Conservation (phyloP, 2,113 vertebrate species). For the Herpailurus yagouaroundi region DNA sequence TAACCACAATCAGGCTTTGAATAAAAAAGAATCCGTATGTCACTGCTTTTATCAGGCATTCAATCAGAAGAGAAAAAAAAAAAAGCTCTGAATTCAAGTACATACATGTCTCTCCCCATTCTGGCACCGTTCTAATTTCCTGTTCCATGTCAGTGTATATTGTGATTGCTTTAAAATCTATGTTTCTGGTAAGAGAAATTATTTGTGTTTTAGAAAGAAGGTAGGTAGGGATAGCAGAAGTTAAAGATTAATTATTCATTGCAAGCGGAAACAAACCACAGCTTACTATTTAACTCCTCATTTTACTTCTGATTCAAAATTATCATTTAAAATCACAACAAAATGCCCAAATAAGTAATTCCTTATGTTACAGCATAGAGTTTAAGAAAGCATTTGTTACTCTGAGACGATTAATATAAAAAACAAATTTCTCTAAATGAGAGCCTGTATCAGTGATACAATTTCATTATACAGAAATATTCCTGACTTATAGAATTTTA, state of each 20-base stretch:
- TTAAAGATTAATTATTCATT: conserved; percentile 57
- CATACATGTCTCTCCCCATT: background rate
- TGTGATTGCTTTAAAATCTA: conserved; percentile 43
- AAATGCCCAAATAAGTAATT: conserved; percentile 43
- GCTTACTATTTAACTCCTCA: conserved; percentile 25
- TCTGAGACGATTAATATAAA: background rate
- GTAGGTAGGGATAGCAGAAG: background rate
- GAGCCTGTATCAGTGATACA: background rate
- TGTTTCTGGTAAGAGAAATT: conserved; percentile 41
- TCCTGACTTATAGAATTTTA: conserved; percentile 8
- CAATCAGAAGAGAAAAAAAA: background rate
- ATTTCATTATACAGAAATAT: conserved; percentile 27
- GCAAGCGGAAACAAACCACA: conserved; percentile 40
- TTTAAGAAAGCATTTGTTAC: conserved; percentile 43
- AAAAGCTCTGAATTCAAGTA: conserved; percentile 5
- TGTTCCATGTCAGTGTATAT: background rate
- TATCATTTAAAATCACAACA: conserved; percentile 49
- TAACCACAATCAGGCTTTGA: conserved; percentile 9
- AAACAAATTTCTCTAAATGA: conserved; percentile 26
- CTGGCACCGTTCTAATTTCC: conserved; percentile 8
- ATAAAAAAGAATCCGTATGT: conserved; percentile 24
- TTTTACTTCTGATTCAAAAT: conserved; percentile 61
- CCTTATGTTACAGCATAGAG: background rate
- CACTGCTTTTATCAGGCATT: conserved; percentile 34
- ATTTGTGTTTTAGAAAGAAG: conserved; percentile 46